Conservation (phyloP, 1,140 invertebrate species). For the Ctenoplectra terminalis region DNA sequence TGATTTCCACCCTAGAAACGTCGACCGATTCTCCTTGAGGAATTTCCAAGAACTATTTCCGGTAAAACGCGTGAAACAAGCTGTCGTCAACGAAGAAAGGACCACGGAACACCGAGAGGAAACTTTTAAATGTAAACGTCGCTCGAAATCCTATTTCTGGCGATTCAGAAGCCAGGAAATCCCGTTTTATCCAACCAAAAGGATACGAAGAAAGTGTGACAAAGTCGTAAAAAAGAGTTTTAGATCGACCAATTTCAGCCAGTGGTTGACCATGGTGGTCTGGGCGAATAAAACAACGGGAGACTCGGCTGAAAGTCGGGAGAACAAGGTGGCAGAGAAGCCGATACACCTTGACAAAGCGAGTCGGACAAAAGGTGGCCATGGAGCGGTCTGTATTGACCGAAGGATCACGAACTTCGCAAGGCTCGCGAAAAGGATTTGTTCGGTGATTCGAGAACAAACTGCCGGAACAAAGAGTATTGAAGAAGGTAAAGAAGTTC, state of each 20-base stretch:
- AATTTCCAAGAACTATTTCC: constrained; percentile 28
- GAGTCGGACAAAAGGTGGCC: constrained; percentile 57
- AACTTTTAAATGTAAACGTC: not conserved
- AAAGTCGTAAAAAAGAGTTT: constrained; percentile 26
- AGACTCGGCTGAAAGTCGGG: constrained; percentile 44
- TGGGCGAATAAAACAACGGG: constrained; percentile 51
- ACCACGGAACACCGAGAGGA: not conserved
- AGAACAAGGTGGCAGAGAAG: constrained; percentile 51
- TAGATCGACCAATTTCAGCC: constrained; percentile 28
- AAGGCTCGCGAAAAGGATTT: constrained; percentile 39
- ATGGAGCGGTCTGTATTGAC: constrained; percentile 10
- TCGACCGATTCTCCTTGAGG: not conserved
- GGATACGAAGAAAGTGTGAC: constrained; percentile 28
- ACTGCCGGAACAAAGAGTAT: not conserved
- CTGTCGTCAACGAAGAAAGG: too few species aligned
- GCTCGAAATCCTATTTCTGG: not conserved
- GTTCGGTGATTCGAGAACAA: constrained; percentile 12
- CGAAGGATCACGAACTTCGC: constrained; percentile 33
- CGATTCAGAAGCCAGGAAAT: not conserved
- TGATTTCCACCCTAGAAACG: not conserved
- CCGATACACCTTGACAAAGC: constrained; percentile 51
- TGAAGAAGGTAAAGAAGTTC: not conserved
- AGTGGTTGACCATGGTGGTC: constrained; percentile 28
- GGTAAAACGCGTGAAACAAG: not conserved
- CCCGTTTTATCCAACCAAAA: not conserved